Evolutionary conservation across 2,888 invertebrate genomes (phyloP).

Genomic region (Amorpha juglandis): DNA sequence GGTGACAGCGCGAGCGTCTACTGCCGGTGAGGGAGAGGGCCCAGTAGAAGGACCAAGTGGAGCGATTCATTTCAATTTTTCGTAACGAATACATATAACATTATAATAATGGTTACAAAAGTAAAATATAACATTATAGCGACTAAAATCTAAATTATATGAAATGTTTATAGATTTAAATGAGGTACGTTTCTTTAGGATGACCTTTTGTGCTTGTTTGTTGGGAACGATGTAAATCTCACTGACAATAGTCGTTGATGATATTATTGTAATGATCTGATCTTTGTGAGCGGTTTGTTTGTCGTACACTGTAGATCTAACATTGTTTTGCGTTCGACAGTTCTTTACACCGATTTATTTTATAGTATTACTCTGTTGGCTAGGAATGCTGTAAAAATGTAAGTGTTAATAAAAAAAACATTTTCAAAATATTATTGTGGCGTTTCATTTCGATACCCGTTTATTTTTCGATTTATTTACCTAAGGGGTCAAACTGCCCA

Average conservation of each 20-base stretch:
- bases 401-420: constrained; percentile 85
- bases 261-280: constrained; percentile 72
- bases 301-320: constrained; percentile 80
- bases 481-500: constrained; percentile 22
- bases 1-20: neutral
- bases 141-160: constrained; percentile 84
- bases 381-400: constrained; percentile 85
- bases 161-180: constrained; percentile 84
- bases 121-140: constrained; percentile 85
- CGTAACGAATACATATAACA: constrained; percentile 84
- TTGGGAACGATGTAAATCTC: constrained; percentile 69
- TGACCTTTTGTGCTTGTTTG: constrained; percentile 80
- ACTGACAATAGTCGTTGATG: constrained; percentile 75
- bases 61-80: constrained; percentile 73
- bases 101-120: constrained; percentile 84
- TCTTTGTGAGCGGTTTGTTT: constrained; percentile 77
- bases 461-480: constrained; percentile 35
- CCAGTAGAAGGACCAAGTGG: constrained; percentile 55
- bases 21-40: neutral
- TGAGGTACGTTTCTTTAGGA: constrained; percentile 80
- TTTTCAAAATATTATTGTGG: constrained; percentile 81
- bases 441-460: constrained; percentile 57
- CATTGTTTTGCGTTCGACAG: constrained; percentile 83
- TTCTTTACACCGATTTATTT: constrained; percentile 82
- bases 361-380: constrained; percentile 84